These are phyloP conservation scores for Drosophila formosana DNA, from an alignment of 2,888 invertebrate species.

Conservation along the genomic window DNA sequence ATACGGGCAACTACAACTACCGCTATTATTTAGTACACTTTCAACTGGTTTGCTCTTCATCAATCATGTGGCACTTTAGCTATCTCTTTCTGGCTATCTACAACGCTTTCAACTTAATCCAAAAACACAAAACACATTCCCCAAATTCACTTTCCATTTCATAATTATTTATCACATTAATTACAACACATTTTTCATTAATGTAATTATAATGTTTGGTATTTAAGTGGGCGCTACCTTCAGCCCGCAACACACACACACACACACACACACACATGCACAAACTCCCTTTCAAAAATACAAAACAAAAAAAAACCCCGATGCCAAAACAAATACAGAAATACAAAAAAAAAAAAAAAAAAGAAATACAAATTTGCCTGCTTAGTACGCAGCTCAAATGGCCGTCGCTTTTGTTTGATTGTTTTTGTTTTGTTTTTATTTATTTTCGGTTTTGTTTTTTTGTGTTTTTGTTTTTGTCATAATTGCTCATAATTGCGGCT, in stretches of 20 bases:
- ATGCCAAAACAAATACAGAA: slow-evolving; percentile 5
- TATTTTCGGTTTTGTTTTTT: slow-evolving; percentile 18
- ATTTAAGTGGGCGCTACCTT: slow-evolving; percentile 17
- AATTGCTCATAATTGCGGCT: slow-evolving; percentile 79
- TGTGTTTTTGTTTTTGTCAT: slow-evolving; percentile 45
- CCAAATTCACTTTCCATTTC: slow-evolving; percentile 20
- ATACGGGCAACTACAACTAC: not conserved
- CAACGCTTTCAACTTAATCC: slow-evolving; percentile 4
- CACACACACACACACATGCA: not conserved
- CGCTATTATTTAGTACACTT: not conserved
- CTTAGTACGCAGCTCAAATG: slow-evolving; percentile 50
- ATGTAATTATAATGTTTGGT: slow-evolving; percentile 20
- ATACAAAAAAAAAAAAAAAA: not conserved
- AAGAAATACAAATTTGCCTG: slow-evolving; percentile 25
- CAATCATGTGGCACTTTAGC: not conserved
- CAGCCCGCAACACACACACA: not conserved
- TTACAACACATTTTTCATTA: slow-evolving; percentile 21
- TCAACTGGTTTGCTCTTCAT: not conserved
- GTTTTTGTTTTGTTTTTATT: slow-evolving; percentile 26
- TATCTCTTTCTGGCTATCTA: not conserved
- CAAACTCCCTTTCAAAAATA: not conserved
- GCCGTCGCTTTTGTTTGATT: slow-evolving; percentile 56
- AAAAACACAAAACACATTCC: not conserved
- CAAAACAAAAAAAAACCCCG: not conserved
- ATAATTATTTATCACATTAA: slow-evolving; percentile 14